Conservation (phyloP, 2,113 vertebrate species). For the Sceloporus tristichus region DNA sequence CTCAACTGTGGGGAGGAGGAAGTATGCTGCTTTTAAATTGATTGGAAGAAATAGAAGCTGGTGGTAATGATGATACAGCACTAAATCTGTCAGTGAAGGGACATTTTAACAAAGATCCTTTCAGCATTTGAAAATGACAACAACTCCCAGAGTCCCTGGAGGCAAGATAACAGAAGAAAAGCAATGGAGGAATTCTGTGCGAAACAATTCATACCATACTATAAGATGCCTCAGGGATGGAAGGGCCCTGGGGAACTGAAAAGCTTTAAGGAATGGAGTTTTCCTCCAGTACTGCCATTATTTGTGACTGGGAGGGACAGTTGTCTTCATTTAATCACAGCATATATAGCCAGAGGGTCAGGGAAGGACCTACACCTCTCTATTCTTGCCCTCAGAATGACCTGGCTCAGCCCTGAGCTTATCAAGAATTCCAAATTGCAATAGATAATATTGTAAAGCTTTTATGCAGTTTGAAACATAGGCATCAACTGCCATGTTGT, state of each 20-base stretch:
- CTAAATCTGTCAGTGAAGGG: not conserved
- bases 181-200: not conserved
- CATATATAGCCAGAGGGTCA: not conserved
- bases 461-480: not conserved
- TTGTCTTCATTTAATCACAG: not conserved
- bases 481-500: not conserved
- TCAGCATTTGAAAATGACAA: not conserved
- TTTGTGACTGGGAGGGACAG: not conserved
- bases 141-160: not conserved
- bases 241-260: not conserved
- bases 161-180: not conserved
- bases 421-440: not conserved
- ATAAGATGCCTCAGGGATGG: not conserved
- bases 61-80: too few relatives aligned
- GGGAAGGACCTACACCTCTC: not conserved
- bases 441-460: not conserved
- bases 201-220: not conserved
- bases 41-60: too few relatives aligned
- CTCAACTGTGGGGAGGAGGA: not conserved
- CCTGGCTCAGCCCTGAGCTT: not conserved
- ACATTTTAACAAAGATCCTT: not conserved
- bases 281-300: not conserved
- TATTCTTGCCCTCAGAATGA: not conserved
- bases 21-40: not conserved
- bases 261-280: not conserved